Percentiles rank a stretch among this genome's conserved stretches.
phyloP scores from a whole-genome alignment of 2,888 invertebrate genomes.

The Mylabris sibirica region DNA sequence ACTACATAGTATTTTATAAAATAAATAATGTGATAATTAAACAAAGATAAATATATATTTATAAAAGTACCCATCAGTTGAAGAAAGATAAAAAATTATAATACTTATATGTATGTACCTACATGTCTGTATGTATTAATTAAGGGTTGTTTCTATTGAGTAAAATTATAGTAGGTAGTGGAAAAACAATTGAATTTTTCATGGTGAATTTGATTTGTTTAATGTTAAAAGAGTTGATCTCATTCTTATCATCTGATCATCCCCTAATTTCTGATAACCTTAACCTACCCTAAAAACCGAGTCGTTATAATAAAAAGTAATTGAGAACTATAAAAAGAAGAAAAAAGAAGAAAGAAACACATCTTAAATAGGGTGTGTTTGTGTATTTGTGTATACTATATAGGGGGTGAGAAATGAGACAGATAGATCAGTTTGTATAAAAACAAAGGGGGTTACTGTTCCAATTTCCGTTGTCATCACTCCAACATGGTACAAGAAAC shows the following conservation, averaged over 20 bases:
- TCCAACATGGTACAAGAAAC: slow-evolving; percentile 28
- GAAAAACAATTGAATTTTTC: neutral
- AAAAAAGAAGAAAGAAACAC: no score
- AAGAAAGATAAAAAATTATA: neutral
- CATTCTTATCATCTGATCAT: neutral
- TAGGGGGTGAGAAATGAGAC: neutral
- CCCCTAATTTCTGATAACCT: neutral
- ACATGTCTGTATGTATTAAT: no score
- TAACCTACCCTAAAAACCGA: neutral
- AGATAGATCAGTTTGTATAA: slow-evolving; percentile 13
- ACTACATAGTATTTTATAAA: no score
- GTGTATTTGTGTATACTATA: no score
- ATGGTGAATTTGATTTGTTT: neutral
- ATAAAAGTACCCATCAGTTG: neutral
- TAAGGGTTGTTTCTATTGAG: no score
- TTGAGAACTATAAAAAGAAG: neutral
- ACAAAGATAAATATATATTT: neutral
- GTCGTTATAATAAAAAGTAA: neutral
- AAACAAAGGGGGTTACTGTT: slow-evolving; percentile 21
- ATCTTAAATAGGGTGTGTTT: no score
- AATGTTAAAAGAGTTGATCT: neutral
- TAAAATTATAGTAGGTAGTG: no score
- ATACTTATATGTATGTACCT: no score
- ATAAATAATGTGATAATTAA: neutral
- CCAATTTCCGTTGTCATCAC: slow-evolving; percentile 18